Evolutionary conservation across 2,797 vertebrate species (phyloP).

Genomic region (Columba guinea): DNA sequence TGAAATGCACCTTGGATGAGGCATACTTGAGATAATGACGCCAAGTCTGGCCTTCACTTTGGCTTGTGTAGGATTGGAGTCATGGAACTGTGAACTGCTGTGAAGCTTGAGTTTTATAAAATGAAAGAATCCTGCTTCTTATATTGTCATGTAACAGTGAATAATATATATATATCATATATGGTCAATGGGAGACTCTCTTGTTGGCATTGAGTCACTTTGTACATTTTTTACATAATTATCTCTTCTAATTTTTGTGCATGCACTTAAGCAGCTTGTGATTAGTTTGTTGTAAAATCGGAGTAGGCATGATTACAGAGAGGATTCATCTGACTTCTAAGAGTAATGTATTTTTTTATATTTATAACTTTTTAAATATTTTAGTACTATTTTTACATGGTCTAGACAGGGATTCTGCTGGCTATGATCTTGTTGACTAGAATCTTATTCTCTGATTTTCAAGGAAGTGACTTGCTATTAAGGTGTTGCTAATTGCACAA

Average conservation of each 20-base stretch:
- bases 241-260: constrained; percentile 35
- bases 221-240: constrained; percentile 25
- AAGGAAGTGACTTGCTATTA: background rate
- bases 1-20: background rate
- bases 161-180: background rate
- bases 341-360: background rate
- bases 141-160: background rate
- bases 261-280: background rate
- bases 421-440: background rate
- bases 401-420: background rate
- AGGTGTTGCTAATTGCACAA: background rate
- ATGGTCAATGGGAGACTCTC: constrained; percentile 39
- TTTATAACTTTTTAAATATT: background rate
- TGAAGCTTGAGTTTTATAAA: background rate
- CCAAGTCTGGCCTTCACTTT: background rate
- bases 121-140: background rate
- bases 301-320: background rate
- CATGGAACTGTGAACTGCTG: background rate
- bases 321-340: background rate
- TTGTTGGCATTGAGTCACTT: constrained; percentile 31
- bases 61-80: background rate
- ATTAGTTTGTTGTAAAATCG: background rate
- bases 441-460: background rate
- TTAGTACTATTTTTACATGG: background rate
- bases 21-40: background rate